Conservation (phyloP, 2,113 vertebrate genomes). For the Hemichromis elongatus region DNA sequence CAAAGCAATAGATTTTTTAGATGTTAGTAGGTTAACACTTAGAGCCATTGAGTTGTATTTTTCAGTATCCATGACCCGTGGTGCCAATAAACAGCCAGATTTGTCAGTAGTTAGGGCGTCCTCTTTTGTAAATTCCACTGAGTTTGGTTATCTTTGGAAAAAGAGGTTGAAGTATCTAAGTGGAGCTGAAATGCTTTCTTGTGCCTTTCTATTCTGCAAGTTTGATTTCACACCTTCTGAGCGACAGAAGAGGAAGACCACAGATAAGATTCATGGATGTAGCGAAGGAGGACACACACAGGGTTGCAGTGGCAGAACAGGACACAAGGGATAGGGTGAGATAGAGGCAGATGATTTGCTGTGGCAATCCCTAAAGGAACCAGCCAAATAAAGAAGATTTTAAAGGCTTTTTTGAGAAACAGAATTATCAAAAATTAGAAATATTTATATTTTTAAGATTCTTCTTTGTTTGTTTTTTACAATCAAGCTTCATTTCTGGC, state of each 20-base stretch:
- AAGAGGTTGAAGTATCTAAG: rapidly evolving
- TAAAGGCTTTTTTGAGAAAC: background rate
- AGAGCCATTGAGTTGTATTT: background rate
- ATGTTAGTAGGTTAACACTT: background rate
- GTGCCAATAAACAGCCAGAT: background rate
- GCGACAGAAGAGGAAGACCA: background rate
- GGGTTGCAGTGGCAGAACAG: background rate
- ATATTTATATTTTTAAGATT: background rate
- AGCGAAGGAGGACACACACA: background rate
- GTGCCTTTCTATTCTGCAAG: background rate
- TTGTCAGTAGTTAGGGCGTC: background rate
- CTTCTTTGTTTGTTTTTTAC: background rate
- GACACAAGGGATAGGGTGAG: background rate
- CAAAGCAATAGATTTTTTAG: background rate
- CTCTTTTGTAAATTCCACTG: background rate
- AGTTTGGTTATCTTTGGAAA: background rate
- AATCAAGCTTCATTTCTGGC: background rate
- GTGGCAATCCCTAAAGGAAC: background rate
- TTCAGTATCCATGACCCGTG: background rate
- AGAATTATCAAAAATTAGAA: background rate
- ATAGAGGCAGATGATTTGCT: background rate
- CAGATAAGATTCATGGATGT: background rate
- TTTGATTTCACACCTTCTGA: background rate
- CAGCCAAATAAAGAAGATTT: background rate
- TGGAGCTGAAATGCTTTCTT: background rate